Base-by-base conservation (phyloP, 2,113 vertebrate species). In the Ahaetulla prasina region DNA sequence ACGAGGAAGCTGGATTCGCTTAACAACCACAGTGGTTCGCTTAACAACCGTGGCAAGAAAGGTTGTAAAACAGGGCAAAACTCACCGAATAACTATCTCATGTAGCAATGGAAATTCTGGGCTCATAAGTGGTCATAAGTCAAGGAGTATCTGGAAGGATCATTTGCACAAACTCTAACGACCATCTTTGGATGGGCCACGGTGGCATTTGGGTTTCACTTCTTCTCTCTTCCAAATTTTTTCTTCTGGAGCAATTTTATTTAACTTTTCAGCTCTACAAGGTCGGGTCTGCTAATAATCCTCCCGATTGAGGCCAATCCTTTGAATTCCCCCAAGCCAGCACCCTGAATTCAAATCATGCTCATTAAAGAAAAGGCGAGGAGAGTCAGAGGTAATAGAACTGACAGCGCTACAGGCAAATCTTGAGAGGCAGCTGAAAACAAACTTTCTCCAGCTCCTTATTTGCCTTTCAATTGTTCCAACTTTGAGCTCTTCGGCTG, bases 291-390 rank as follows among this genome's bases (percentile, higher is more conserved):
- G 60, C 47, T 35, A 50, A 39, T 68, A 68, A 88, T 18, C 16
- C 23, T 10, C 54, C 25, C 1, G 2, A 43, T 2, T 9, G 18
- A 47, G 87, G 47, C 20, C 55, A 63, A 45, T 35, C 47, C 54
- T 85, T 89, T 87, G 85, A 86, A 68, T 93, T 74, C 84, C 68
- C 35, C 89, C 87, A 23, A n/a, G 35, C 90, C 80, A 35, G 80
- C 55, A 47, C 5, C 20, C 87, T 68, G 90, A 86, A 93, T 91
- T 91, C 90, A 93, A 91, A 91, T 93, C 87, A 89, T 53, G 43
- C 87, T 93, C 87, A 86, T 93, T 93, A 93, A 68, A 57, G 54
- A 25, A 45, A 49, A 68, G 47, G 23, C 25, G 20, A 80, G 18
- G 68, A 22, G 60, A 85, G 87, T 5, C 12, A 22, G 52, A 89